Evolutionary conservation across 2,113 vertebrate species (phyloP).

Genomic region (Nesoenas mayeri): DNA sequence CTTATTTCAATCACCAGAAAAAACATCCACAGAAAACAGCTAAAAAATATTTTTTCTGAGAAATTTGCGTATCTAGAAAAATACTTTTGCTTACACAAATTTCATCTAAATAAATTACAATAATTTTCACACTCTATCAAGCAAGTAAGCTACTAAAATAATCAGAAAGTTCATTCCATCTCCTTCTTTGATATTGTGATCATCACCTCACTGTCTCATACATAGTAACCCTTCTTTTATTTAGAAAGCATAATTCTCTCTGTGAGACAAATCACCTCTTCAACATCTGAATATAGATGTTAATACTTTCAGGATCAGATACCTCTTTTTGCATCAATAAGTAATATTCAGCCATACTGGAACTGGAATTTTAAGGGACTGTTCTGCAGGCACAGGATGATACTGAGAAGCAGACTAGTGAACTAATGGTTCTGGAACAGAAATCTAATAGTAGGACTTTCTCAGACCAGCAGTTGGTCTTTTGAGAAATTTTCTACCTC

Average conservation of each 20-base stretch:
- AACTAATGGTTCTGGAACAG: background rate
- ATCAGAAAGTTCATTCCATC: background rate
- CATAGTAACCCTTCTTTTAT: background rate
- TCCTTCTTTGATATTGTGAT: background rate
- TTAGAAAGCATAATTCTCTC: slow-evolving; percentile 7
- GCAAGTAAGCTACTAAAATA: background rate
- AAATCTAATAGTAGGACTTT: background rate
- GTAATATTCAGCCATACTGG: background rate
- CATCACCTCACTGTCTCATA: background rate
- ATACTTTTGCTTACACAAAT: background rate
- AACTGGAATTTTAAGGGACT: background rate
- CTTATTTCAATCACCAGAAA: slow-evolving; percentile 37
- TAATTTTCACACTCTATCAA: background rate
- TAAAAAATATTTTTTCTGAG: background rate
- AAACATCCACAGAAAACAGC: background rate
- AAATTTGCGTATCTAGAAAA: background rate
- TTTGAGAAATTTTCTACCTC: background rate
- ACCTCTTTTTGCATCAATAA: background rate
- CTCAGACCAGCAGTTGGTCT: background rate
- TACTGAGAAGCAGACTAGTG: background rate
- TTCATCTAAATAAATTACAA: background rate
- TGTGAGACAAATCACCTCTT: background rate
- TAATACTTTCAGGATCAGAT: background rate
- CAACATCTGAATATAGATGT: background rate
- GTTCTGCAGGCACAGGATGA: background rate